phyloP scores from a whole-genome alignment of 2,113 vertebrate genomes.

The Psettodes erumei region DNA sequence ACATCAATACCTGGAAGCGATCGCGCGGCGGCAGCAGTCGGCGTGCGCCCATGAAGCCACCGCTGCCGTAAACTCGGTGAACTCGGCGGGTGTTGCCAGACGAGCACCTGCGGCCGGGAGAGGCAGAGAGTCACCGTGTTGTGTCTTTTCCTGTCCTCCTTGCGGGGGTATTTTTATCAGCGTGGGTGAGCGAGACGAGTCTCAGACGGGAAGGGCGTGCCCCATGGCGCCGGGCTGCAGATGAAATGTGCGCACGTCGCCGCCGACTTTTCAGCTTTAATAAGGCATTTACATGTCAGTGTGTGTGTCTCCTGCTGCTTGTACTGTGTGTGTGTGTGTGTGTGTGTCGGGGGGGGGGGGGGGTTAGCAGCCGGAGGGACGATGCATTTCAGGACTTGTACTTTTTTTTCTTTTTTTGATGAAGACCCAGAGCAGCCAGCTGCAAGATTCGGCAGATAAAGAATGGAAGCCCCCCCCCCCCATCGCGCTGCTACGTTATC shows the following conservation, averaged over 20 bases:
- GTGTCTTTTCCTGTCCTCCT: conserved; percentile 68
- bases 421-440: conserved; percentile 24
- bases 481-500: conserved; percentile 31
- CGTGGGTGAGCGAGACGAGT: conserved; percentile 54
- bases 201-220: conserved; percentile 44
- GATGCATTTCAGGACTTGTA: conserved; percentile 12
- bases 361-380: conserved; percentile 14
- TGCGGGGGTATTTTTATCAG: conserved; percentile 72
- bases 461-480: conserved; percentile 37
- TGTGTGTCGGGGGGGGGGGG: too few species aligned
- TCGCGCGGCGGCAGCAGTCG: background rate
- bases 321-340: too few species aligned
- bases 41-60: conserved; percentile 26
- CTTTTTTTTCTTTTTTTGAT: conserved; percentile 24
- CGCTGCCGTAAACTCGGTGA: conserved; percentile 28
- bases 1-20: background rate
- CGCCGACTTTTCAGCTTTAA: conserved; percentile 47
- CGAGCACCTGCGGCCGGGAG: conserved; percentile 56
- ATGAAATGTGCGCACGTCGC: conserved; percentile 24
- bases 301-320: conserved; percentile 29
- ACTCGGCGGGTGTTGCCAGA: conserved; percentile 47
- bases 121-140: conserved; percentile 44
- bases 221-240: conserved; percentile 48
- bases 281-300: conserved; percentile 56
- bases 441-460: conserved; percentile 28